phyloP scores from a whole-genome alignment of 1,140 invertebrate species.

The Spodoptera litura region DNA sequence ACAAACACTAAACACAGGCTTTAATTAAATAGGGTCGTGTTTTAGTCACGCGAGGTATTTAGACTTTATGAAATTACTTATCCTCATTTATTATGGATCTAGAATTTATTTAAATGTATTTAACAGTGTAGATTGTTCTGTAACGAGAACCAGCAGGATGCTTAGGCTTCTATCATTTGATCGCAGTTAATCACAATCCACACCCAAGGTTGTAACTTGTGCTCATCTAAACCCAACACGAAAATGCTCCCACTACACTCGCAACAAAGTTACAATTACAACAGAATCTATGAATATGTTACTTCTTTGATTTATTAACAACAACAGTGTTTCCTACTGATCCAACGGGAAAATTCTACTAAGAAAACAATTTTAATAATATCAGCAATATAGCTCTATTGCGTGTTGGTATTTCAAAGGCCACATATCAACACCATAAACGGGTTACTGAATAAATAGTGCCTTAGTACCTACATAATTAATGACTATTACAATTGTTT shows the following conservation, averaged over 20 bases:
- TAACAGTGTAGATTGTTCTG: no score
- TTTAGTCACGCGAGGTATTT: slow-evolving; percentile 61
- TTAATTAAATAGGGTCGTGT: slow-evolving; percentile 46
- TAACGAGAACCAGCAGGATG: no score
- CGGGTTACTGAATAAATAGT: slow-evolving; percentile 40
- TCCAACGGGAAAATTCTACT: background rate
- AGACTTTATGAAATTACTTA: slow-evolving; percentile 62
- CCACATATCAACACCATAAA: slow-evolving; percentile 42
- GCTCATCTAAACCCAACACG: no score
- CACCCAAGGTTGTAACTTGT: no score
- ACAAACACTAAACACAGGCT: slow-evolving; percentile 19
- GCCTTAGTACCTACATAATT: slow-evolving; percentile 43
- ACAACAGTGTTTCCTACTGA: background rate
- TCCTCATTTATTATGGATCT: slow-evolving; percentile 12
- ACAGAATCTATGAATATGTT: no score
- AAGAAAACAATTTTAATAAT: background rate
- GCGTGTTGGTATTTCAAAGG: slow-evolving; percentile 18
- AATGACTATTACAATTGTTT: slow-evolving; percentile 37
- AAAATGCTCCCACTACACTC: no score
- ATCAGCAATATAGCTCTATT: background rate
- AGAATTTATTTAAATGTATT: background rate
- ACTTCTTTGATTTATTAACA: no score
- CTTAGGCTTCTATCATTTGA: no score
- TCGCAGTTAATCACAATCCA: no score
- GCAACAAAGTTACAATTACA: no score